Evolutionary conservation across 2,888 invertebrate genomes (phyloP).

Genomic region (Acanthacorydalis orientalis): DNA sequence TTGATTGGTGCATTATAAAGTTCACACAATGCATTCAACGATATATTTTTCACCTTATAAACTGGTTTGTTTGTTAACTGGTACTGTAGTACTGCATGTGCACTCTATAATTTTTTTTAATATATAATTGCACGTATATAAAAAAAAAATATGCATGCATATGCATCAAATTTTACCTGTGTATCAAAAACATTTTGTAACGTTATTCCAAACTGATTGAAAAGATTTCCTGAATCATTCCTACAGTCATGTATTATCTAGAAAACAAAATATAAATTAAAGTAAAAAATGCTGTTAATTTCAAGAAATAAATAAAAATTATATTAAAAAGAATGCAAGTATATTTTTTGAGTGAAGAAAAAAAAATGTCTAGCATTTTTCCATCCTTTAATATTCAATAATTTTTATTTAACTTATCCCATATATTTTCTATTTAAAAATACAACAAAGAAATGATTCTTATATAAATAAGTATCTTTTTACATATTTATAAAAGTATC

Average conservation of each 20-base stretch:
- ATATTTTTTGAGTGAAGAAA: too few species aligned
- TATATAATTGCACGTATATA: neutral
- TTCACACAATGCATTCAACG: slow-evolving; percentile 81
- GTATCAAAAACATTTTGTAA: slow-evolving; percentile 81
- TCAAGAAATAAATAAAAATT: neutral
- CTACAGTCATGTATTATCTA: slow-evolving; percentile 81
- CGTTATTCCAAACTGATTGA: slow-evolving; percentile 69
- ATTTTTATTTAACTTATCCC: too few species aligned
- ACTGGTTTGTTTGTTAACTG: slow-evolving; percentile 83
- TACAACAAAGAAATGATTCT: too few species aligned
- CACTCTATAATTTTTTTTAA: slow-evolving; percentile 32
- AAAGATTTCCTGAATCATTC: slow-evolving; percentile 77
- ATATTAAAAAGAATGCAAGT: too few species aligned
- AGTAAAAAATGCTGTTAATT: neutral
- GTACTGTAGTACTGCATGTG: slow-evolving; percentile 79
- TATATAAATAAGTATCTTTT: too few species aligned
- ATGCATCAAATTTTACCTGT: slow-evolving; percentile 32
- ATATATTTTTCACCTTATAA: slow-evolving; percentile 86
- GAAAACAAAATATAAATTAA: slow-evolving; percentile 11
- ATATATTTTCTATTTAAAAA: too few species aligned
- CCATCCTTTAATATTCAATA: too few species aligned
- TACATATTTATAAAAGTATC: too few species aligned
- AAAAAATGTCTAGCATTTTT: too few species aligned
- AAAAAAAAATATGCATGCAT: neutral
- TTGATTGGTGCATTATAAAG: slow-evolving; percentile 75